Percentiles rank a stretch among this genome's conserved stretches.
Evolutionary conservation across 2,888 invertebrate genomes (phyloP).

Genomic region (Caenorhabditis sp.): DNA sequence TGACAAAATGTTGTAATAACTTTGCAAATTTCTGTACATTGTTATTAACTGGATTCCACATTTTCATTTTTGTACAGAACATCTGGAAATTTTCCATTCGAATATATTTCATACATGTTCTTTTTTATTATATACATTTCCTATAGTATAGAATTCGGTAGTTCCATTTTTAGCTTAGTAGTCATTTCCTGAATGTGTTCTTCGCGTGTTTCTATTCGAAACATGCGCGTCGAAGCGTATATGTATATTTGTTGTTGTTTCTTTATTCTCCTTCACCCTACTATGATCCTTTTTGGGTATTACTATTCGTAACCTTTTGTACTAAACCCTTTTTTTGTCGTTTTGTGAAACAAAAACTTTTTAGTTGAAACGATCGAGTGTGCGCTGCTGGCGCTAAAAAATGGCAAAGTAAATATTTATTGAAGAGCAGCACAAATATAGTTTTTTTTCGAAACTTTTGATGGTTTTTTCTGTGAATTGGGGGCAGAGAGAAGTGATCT

Average conservation of each 20-base stretch:
- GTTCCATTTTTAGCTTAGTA: not conserved
- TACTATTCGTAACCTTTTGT: not conserved
- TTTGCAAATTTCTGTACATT: not conserved
- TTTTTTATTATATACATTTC: not conserved
- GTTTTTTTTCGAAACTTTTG: not conserved
- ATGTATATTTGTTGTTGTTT: not conserved
- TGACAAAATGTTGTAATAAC: not conserved
- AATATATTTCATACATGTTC: not conserved
- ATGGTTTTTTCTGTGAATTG: not conserved
- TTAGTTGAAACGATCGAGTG: not conserved
- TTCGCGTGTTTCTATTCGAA: not conserved
- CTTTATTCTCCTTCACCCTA: not conserved
- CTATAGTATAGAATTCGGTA: not conserved
- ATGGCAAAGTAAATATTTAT: slow-evolving; percentile 8
- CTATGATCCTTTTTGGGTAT: not conserved
- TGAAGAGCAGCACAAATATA: slow-evolving; percentile 1
- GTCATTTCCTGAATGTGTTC: slow-evolving; percentile 1
- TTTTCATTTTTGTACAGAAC: too few relatives aligned
- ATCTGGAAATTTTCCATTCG: not conserved
- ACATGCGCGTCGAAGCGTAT: not conserved
- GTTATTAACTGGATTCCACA: not conserved
- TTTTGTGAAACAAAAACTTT: not conserved
- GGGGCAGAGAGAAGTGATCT: not conserved
- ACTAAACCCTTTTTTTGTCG: too few relatives aligned
- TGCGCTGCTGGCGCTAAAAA: not conserved